phyloP scores from a whole-genome alignment of 2,113 vertebrate species.

The Pangasianodon gigas region DNA sequence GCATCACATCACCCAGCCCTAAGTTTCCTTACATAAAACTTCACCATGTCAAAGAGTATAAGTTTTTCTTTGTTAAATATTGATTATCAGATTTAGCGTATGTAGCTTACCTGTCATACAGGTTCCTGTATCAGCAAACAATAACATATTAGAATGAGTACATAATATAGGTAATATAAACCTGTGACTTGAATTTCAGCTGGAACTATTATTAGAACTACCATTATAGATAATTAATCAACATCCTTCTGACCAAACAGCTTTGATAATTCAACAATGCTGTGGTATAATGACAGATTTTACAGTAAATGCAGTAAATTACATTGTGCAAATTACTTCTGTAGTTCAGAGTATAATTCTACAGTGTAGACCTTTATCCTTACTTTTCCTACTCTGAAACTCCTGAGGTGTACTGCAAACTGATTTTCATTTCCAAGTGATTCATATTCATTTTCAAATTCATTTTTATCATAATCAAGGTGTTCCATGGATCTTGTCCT shows the following conservation, averaged over 20 bases:
- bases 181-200: neutral
- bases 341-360: neutral
- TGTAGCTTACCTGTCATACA: neutral
- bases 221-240: neutral
- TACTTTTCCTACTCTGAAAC: neutral
- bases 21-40: neutral
- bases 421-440: conserved; percentile 16
- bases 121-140: neutral
- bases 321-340: conserved; percentile 1
- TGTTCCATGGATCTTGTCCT: conserved; percentile 47
- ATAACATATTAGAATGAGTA: neutral
- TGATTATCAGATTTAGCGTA: neutral
- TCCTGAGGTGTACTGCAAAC: conserved; percentile 6
- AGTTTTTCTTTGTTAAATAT: neutral
- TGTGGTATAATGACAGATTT: neutral
- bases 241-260: neutral
- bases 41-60: neutral
- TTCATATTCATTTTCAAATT: conserved; percentile 46
- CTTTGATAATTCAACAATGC: neutral
- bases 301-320: neutral
- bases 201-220: neutral
- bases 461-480: conserved; percentile 49
- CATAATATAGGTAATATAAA: neutral
- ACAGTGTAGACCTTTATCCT: neutral
- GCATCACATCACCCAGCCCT: neutral